phyloP scores from a whole-genome alignment of 2,888 invertebrate genomes.

The Epinotia brunnichana region DNA sequence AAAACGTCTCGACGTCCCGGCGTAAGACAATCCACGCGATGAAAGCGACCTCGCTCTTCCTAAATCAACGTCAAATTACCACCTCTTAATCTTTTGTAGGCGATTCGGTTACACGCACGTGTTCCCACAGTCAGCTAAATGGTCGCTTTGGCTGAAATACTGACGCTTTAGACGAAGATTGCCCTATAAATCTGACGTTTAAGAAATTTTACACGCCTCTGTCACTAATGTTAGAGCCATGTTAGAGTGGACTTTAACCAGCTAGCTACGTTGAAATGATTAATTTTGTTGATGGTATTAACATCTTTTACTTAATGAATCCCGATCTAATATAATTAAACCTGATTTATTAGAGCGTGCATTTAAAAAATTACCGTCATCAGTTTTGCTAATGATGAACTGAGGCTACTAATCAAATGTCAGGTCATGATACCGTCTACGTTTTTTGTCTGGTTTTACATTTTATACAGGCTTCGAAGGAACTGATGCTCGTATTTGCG shows the following conservation, averaged over 20 bases:
- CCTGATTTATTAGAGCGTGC: slow-evolving; percentile 33
- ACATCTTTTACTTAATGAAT: slow-evolving; percentile 31
- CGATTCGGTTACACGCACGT: slow-evolving; percentile 80
- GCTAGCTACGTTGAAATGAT: slow-evolving; percentile 64
- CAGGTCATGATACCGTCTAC: neutral
- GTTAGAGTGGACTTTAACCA: slow-evolving; percentile 44
- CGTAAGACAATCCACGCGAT: slow-evolving; percentile 76
- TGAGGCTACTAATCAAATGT: slow-evolving; percentile 22
- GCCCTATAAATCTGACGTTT: slow-evolving; percentile 76
- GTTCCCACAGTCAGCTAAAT: slow-evolving; percentile 64
- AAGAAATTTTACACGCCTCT: slow-evolving; percentile 80
- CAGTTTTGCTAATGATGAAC: slow-evolving; percentile 36
- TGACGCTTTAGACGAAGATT: slow-evolving; percentile 62
- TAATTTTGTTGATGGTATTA: slow-evolving; percentile 60
- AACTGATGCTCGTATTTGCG: slow-evolving; percentile 16
- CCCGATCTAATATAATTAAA: slow-evolving; percentile 37
- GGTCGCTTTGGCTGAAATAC: slow-evolving; percentile 65
- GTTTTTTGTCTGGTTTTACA: neutral
- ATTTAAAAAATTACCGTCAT: slow-evolving; percentile 22
- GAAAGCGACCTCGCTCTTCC: slow-evolving; percentile 70
- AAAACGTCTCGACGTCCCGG: slow-evolving; percentile 62
- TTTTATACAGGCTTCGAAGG: neutral
- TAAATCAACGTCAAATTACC: slow-evolving; percentile 84
- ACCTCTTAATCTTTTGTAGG: slow-evolving; percentile 80
- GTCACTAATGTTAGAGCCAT: slow-evolving; percentile 71